Percentiles rank a stretch among this genome's conserved stretches.
These are phyloP conservation scores for Datnioides undecimradiatus DNA, from an alignment of 2,113 vertebrate genomes.

Conservation along the genomic window DNA sequence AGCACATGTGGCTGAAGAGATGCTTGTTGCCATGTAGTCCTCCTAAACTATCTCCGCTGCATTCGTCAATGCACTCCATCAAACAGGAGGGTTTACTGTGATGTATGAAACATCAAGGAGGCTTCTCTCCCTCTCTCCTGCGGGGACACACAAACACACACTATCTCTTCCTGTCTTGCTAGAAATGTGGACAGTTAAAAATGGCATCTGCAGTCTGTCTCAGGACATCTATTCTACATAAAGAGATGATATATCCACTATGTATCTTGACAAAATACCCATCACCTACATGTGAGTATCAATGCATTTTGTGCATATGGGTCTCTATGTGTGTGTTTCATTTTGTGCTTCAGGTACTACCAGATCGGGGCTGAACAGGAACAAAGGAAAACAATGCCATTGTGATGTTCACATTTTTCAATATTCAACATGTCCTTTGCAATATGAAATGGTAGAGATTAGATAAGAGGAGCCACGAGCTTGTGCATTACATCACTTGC, in stretches of 20 bases:
- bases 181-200: not conserved
- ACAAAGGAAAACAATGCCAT: not conserved
- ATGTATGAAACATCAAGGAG: constrained; percentile 42
- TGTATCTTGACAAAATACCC: not conserved
- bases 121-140: constrained; percentile 3
- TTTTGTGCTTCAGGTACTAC: constrained; percentile 9
- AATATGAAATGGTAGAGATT: constrained; percentile 8
- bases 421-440: not conserved
- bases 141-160: not conserved
- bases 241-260: not conserved
- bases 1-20: constrained; percentile 64
- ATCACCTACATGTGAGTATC: not conserved
- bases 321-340: not conserved
- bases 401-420: not conserved
- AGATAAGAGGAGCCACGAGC: constrained; percentile 1
- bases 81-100: constrained; percentile 40
- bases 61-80: constrained; percentile 47
- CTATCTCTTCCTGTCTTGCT: not conserved
- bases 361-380: not conserved
- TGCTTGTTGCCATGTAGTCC: constrained; percentile 56
- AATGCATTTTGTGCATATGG: not conserved
- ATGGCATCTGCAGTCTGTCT: not conserved
- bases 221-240: not conserved
- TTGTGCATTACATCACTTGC: constrained; percentile 14
- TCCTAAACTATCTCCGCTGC: constrained; percentile 33